Base-by-base conservation (phyloP, 2,888 invertebrate species). In the Noctua janthe region DNA sequence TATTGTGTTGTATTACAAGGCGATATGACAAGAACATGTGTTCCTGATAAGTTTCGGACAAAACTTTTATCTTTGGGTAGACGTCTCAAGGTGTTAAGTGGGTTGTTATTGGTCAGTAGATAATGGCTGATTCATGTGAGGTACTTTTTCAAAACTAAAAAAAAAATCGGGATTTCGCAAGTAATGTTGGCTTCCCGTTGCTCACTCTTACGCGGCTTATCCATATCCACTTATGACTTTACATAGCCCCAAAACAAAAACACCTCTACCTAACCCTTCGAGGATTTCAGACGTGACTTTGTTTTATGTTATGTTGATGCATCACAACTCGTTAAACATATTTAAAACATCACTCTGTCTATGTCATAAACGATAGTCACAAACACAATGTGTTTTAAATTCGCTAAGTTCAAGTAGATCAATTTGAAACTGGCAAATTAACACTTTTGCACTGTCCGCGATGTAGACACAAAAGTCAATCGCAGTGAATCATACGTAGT, bases 1-100 rank as follows among this genome's bases (percentile, higher is more conserved):
- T 67, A 64, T 64, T 69, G 59, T 66, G 59, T 79, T 79, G 56
- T 72, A 72, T 76, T 85, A 85, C 87, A 85, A 86, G 84, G 76
- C 15, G 15, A 74, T 13, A 39, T 71, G 71, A 73, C 80, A 80
- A 77, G 39, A 87, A 86, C 87, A 83, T 39, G 59, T 84, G 83
- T 86, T 35, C 13, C 20, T 11, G 83, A 84, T 64, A 71, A 51
- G 6, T 74, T 56, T 2, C 64, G 67, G 35, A 43, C 71, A 43
- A 43, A 43, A 54, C 2, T 64, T 76, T 82, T 74, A 76, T 84
- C 64, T 74, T 49, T 79, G 23, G 11, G 2, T 35, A 51, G 73
- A 74, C 51, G 29, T 49, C n/a, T 80, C 67, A 85, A 79, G 64
- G 80, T 69, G 69, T n/a, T 69, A 39, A 83, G 15, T 62, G 15